Conservation (phyloP, 2,888 invertebrate species). For the Hirtodrosophila duncani region DNA sequence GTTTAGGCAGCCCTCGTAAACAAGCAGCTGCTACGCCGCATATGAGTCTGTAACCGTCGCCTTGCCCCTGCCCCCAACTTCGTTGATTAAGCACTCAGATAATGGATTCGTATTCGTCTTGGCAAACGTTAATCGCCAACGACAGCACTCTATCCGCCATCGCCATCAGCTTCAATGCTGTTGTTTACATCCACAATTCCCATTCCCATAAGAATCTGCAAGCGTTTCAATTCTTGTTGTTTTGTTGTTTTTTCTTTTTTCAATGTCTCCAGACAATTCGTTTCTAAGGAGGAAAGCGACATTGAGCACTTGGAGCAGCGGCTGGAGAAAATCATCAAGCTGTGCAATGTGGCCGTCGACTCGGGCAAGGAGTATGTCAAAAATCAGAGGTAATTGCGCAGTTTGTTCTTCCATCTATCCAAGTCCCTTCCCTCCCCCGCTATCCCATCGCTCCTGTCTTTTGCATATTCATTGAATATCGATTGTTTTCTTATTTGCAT, state of each 20-base stretch:
- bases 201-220: constrained; percentile 22
- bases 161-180: constrained; percentile 5
- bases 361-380: constrained; percentile 94
- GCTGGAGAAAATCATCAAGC: constrained; percentile 93
- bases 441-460: not conserved
- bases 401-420: not conserved
- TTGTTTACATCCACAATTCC: constrained; percentile 48
- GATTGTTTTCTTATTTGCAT: not conserved
- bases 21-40: too few species aligned
- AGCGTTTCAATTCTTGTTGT: constrained; percentile 31
- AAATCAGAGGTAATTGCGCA: constrained; percentile 87
- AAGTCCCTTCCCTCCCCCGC: too few species aligned
- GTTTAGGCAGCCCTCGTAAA: too few species aligned
- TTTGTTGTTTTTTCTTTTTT: constrained; percentile 35
- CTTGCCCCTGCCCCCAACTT: constrained; percentile 1
- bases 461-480: constrained; percentile 7
- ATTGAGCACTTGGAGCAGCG: constrained; percentile 92
- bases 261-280: constrained; percentile 88
- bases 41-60: too few species aligned
- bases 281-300: constrained; percentile 92
- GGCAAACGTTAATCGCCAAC: constrained; percentile 39
- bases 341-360: constrained; percentile 93
- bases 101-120: constrained; percentile 38
- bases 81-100: constrained; percentile 36
- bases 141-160: constrained; percentile 10